Conservation (phyloP, 2,888 invertebrate genomes). For the Conus canariensis region DNA sequence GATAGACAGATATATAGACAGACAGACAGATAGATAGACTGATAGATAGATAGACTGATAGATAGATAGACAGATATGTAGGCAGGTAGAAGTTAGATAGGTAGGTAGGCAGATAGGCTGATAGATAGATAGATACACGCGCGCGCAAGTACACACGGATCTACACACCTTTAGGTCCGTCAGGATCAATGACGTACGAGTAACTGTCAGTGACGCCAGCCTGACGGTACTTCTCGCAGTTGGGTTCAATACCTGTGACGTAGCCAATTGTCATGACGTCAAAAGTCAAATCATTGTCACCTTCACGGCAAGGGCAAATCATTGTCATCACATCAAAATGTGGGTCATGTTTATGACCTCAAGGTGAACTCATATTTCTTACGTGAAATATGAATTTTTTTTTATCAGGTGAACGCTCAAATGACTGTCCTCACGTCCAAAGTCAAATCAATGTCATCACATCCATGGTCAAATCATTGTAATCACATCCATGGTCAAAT, state of each 20-base stretch:
- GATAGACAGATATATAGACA: neutral
- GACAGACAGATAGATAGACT: neutral
- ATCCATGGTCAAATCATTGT: too few species aligned
- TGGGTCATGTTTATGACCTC: too few species aligned
- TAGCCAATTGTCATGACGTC: neutral
- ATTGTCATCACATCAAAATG: too few species aligned
- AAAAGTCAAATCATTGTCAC: too few species aligned
- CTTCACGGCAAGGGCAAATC: too few species aligned
- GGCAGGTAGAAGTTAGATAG: neutral
- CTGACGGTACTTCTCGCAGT: constrained; percentile 63
- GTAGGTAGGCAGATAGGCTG: neutral
- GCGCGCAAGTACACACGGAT: neutral
- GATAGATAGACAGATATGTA: neutral
- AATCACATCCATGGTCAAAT: too few species aligned
- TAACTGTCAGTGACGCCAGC: constrained; percentile 53
- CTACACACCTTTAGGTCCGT: constrained; percentile 54
- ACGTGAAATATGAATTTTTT: too few species aligned
- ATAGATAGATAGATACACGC: neutral
- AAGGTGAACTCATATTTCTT: too few species aligned
- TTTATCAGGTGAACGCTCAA: too few species aligned
- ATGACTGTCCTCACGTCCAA: too few species aligned
- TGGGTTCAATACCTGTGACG: constrained; percentile 63
- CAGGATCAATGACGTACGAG: constrained; percentile 67
- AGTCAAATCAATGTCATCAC: too few species aligned
- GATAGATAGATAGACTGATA: neutral